Conservation (phyloP, 2,888 invertebrate species). For the Synergus laeviventris region DNA sequence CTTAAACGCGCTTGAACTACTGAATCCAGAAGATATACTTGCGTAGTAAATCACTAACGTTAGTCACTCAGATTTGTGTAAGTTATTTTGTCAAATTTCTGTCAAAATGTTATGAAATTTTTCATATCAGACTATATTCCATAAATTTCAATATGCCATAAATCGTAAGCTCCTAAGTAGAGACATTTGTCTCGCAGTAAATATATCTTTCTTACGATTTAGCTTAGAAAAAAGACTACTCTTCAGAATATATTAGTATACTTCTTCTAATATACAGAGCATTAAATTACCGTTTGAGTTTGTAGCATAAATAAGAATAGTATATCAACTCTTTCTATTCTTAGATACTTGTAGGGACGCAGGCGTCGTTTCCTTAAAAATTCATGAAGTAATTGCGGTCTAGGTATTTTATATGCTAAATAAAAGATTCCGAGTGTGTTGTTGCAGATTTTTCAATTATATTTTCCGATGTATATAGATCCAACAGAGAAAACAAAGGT, state of each 20-base stretch:
- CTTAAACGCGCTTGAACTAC: not conserved
- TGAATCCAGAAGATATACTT: not conserved
- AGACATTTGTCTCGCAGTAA: not conserved
- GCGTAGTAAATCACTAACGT: not conserved
- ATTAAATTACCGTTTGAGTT: conserved; percentile 21
- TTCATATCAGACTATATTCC: not conserved
- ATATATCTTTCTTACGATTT: not conserved
- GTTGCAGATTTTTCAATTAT: conserved; percentile 1
- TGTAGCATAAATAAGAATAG: conserved; percentile 1
- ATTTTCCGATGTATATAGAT: no score
- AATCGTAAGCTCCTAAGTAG: not conserved
- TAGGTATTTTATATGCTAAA: conserved; percentile 11
- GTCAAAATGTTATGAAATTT: not conserved
- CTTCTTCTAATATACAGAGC: conserved; percentile 1
- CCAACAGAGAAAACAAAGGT: no score
- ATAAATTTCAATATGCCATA: not conserved
- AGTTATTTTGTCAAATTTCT: no score
- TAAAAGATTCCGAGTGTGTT: not conserved
- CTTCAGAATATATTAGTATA: not conserved
- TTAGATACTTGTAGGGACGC: conserved; percentile 21
- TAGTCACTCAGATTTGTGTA: no score
- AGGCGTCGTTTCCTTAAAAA: conserved; percentile 15
- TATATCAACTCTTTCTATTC: conserved; percentile 17
- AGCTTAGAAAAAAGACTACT: conserved; percentile 2
- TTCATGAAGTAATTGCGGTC: conserved; percentile 17